Percentiles rank a stretch among this genome's conserved stretches.
Conservation (phyloP, 2,113 vertebrate species). For the Cathartes aura region DNA sequence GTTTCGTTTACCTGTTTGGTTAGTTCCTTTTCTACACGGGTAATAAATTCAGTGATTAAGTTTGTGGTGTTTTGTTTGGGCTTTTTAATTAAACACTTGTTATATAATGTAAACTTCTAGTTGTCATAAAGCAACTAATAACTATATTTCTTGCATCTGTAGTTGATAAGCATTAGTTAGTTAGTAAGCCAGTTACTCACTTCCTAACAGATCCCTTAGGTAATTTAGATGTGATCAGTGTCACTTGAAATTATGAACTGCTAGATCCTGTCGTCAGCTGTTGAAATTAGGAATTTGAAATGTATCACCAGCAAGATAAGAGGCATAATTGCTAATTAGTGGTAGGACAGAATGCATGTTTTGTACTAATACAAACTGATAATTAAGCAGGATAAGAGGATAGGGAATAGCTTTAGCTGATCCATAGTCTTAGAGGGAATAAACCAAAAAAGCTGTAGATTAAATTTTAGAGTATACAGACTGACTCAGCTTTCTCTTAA, state of each 20-base stretch:
- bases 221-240: constrained; percentile 13
- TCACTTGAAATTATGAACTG: neutral
- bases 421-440: constrained; percentile 19
- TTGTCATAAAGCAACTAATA: neutral
- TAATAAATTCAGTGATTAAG: neutral
- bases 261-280: neutral
- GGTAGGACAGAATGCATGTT: neutral
- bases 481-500: neutral
- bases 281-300: constrained; percentile 15
- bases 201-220: neutral
- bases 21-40: neutral
- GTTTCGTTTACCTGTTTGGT: neutral
- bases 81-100: neutral
- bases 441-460: constrained; percentile 2
- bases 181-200: neutral
- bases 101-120: neutral
- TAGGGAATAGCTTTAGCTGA: constrained; percentile 34
- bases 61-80: neutral
- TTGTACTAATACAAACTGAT: constrained; percentile 28
- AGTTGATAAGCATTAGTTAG: neutral
- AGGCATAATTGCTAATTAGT: constrained; percentile 20
- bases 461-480: neutral
- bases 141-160: neutral
- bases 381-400: constrained; percentile 52
- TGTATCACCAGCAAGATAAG: constrained; percentile 27